Evolutionary conservation across 2,113 vertebrate species (phyloP), one percentile per base, ranked within the genome.

Genomic region (Syngnathus scovelli): DNA sequence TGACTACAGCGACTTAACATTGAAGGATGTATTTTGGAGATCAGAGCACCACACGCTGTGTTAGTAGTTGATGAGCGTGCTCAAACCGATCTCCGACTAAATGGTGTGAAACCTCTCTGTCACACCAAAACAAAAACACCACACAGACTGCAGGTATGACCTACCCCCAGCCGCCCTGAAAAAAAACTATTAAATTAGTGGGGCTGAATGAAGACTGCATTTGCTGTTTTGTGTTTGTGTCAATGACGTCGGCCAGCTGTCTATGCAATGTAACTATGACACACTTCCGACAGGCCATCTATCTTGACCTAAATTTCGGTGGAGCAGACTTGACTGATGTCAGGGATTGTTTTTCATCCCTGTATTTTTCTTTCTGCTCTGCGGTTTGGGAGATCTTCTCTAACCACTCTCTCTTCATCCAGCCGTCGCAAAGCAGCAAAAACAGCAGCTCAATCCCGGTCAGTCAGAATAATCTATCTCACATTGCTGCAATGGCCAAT

Each of bases 1-100:
- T 90, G 86, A 90, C 89, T 87, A 90, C 90, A 90, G 82, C 77
- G 83, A 74, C 84, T 77, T 72, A 88, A 86, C 88, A 78, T 75
- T 91, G 90, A 91, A 85, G 81, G 86, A 91, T 90, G 87, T 75
- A 61, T 86, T 78, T 78, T 68, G 67, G 74, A 85, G 82, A 88
- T 86, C 86, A 85, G 76, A 88, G 78, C 76, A 79, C 66, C 67
- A 61, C 85, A 83, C 78, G 84, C 89, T 87, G 86, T 77, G 86
- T 72, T 56, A 77, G 75, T 82, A 80, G 85, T 79, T 85, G 77
- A 87, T 88, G 85, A 85, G 82, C 71, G 69, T 61, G 71, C 69
- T 72, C 74, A 83, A 75, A 76, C 78, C 78, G 52, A 71, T 80
- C 76, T 78, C 79, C 76, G 19, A 78, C 62, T 74, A 77, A 89